Evolutionary conservation across 2,888 invertebrate species (phyloP).

Genomic region (Teinopalpus imperialis): DNA sequence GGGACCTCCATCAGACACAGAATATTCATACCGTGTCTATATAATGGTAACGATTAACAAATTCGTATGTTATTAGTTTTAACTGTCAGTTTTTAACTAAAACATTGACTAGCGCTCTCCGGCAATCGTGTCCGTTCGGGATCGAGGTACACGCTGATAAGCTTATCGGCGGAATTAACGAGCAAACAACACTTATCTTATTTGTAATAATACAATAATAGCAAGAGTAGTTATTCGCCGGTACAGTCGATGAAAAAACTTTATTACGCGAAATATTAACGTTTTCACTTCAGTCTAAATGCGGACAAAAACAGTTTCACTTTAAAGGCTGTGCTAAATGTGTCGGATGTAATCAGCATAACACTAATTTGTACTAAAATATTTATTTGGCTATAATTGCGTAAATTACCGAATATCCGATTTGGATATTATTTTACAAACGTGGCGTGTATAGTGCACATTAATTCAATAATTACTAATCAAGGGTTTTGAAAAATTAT

Average conservation of each 20-base stretch:
- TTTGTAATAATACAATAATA: constrained; percentile 55
- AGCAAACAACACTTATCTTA: constrained; percentile 69
- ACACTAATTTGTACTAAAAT: no score
- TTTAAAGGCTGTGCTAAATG: not conserved
- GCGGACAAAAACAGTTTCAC: no score
- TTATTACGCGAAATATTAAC: no score
- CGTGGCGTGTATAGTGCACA: no score
- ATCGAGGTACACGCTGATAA: constrained; percentile 50
- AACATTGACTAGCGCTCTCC: constrained; percentile 21
- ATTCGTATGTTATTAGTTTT: not conserved
- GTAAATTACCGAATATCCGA: no score
- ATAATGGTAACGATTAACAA: not conserved
- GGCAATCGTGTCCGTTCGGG: constrained; percentile 30
- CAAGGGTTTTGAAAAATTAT: no score
- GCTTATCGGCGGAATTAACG: constrained; percentile 68
- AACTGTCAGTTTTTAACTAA: constrained; percentile 5
- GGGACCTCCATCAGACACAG: not conserved
- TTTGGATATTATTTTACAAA: no score
- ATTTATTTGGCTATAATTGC: no score
- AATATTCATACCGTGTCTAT: constrained; percentile 12
- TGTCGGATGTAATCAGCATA: no score
- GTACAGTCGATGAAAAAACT: constrained; percentile 41
- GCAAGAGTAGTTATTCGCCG: constrained; percentile 32
- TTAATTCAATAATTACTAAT: no score
- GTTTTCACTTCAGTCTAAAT: no score